These are phyloP conservation scores for Microctonus aethiopoides DNA, from an alignment of 2,888 invertebrate species.

Conservation along the genomic window DNA sequence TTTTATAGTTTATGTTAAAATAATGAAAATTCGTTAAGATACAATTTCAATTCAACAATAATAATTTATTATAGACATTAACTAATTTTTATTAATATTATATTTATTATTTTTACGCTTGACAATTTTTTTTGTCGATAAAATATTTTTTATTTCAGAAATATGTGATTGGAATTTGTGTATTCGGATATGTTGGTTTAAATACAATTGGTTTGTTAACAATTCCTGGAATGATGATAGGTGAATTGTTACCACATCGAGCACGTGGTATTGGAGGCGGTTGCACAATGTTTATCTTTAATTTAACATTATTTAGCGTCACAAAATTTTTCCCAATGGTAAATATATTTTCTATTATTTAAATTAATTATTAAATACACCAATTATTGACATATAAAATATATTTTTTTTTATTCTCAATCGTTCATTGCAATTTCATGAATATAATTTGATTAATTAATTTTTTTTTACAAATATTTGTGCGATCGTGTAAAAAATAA, in stretches of 20 bases:
- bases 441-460: not conserved
- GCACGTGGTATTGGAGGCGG: constrained; percentile 81
- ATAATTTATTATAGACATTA: not conserved
- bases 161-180: constrained; percentile 67
- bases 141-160: constrained; percentile 43
- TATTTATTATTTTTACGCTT: not conserved
- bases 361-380: not conserved
- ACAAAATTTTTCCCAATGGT: constrained; percentile 79
- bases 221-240: constrained; percentile 80
- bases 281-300: constrained; percentile 78
- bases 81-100: not conserved
- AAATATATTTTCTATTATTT: constrained; percentile 46
- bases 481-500: not conserved
- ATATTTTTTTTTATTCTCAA: constrained; percentile 1
- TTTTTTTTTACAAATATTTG: not conserved
- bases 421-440: too few species aligned
- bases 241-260: constrained; percentile 79
- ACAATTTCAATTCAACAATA: too few species aligned
- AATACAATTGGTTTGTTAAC: constrained; percentile 81
- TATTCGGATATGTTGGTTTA: constrained; percentile 78
- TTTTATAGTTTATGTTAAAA: too few species aligned
- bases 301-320: constrained; percentile 75
- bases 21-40: too few species aligned
- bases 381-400: not conserved
- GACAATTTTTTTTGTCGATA: not conserved